A percentile compares a stretch with the other conserved stretches of the same genome.
These are phyloP conservation scores for Delichon dasypus DNA, from an alignment of 2,797 vertebrate species.

Conservation along the genomic window DNA sequence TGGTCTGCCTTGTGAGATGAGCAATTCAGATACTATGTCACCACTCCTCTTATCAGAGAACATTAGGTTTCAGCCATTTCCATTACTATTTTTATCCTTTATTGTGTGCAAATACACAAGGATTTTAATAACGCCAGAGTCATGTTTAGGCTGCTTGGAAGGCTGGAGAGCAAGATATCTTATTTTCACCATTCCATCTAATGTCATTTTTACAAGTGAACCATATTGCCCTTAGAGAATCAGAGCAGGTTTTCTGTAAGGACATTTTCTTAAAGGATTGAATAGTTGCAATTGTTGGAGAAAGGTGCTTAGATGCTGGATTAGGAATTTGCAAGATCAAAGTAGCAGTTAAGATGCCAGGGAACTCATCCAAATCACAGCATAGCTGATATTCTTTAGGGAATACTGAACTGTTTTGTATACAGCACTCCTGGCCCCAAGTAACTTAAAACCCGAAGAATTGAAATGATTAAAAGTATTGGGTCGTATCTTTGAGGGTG, in stretches of 20 bases:
- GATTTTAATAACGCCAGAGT: conserved; percentile 26
- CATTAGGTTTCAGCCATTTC: conserved; percentile 46
- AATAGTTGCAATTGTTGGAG: conserved; percentile 42
- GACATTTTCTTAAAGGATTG: conserved; percentile 12
- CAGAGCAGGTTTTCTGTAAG: neutral
- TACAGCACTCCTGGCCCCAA: conserved; percentile 35
- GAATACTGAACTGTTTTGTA: conserved; percentile 52
- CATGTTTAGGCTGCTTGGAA: neutral
- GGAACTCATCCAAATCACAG: conserved; percentile 60
- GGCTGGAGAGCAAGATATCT: neutral
- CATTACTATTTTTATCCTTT: conserved; percentile 66
- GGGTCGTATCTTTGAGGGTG: neutral
- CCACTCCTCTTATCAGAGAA: conserved; percentile 44
- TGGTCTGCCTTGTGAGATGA: neutral
- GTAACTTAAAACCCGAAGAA: conserved; percentile 60
- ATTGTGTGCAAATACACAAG: conserved; percentile 36
- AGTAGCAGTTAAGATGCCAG: conserved; percentile 55
- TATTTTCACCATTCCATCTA: neutral
- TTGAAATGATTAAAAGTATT: conserved; percentile 16
- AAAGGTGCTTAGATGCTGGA: conserved; percentile 55
- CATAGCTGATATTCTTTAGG: conserved; percentile 60
- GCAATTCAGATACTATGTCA: neutral
- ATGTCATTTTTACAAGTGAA: neutral
- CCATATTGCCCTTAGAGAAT: neutral
- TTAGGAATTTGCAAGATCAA: conserved; percentile 68